Evolutionary conservation across 2,797 vertebrate species (phyloP).

Genomic region (Pygocentrus nattereri): DNA sequence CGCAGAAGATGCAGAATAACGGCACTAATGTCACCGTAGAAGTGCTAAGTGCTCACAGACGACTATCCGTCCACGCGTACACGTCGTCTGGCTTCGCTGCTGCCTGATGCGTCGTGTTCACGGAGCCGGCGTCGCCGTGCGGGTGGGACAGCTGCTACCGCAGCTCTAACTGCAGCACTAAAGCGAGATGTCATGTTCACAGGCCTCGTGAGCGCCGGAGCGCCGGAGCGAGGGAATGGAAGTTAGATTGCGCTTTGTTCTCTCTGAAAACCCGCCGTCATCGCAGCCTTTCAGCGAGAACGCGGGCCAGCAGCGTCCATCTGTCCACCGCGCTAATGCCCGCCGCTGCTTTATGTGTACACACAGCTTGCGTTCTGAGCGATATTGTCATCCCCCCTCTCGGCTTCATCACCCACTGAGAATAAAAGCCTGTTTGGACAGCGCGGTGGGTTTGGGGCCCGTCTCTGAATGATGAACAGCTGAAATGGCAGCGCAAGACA

Average conservation of each 20-base stretch:
- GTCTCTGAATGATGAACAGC: conserved; percentile 21
- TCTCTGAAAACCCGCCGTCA: conserved; percentile 32
- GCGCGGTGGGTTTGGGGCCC: conserved; percentile 9
- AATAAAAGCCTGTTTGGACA: conserved; percentile 23
- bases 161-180: conserved; percentile 35
- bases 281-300: conserved; percentile 41
- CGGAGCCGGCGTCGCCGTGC: conserved; percentile 42
- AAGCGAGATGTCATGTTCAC: conserved; percentile 41
- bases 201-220: conserved; percentile 22
- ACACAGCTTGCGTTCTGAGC: conserved; percentile 31
- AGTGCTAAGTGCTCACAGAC: too few relatives aligned
- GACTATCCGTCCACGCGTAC: too few relatives aligned
- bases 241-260: conserved; percentile 20
- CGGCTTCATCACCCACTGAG: conserved; percentile 29
- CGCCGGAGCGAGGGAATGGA: conserved; percentile 32
- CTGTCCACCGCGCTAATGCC: conserved; percentile 25
- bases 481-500: conserved; percentile 35
- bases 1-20: too few relatives aligned
- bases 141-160: conserved; percentile 42
- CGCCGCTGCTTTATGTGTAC: conserved; percentile 36
- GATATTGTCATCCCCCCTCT: conserved; percentile 9
- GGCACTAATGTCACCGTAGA: too few relatives aligned
- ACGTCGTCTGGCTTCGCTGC: too few relatives aligned
- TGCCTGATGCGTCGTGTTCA: conserved; percentile 19
- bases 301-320: conserved; percentile 23